Evolutionary conservation across 2,888 invertebrate genomes (phyloP).

Genomic region (Diarsia mendica): DNA sequence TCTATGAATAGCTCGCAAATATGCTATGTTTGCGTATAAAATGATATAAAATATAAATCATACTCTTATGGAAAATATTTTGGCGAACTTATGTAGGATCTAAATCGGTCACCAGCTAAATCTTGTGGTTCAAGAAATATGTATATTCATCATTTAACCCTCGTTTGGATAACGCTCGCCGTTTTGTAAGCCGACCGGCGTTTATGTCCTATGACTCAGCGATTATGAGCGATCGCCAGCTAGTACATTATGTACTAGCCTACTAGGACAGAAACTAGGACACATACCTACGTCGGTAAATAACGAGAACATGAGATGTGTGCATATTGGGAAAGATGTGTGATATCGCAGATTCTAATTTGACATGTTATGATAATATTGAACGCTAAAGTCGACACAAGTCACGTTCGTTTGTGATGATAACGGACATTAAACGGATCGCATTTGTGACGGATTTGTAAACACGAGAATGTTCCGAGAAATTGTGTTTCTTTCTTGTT

Average conservation of each 20-base stretch:
- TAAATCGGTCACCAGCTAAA: conserved; percentile 30
- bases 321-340: conserved; percentile 16
- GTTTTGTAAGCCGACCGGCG: conserved; percentile 7
- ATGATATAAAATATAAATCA: conserved; percentile 16
- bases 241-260: conserved; percentile 5
- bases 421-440: conserved; percentile 8
- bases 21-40: neutral
- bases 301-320: conserved; percentile 20
- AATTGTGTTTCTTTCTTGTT: neutral
- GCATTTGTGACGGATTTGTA: conserved; percentile 3
- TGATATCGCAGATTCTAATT: conserved; percentile 27
- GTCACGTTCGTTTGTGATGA: conserved; percentile 32
- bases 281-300: conserved; percentile 26
- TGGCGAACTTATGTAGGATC: conserved; percentile 13
- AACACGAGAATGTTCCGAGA: conserved; percentile 3
- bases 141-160: conserved; percentile 34
- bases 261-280: conserved; percentile 32
- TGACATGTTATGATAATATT: conserved; percentile 22
- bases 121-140: conserved; percentile 28
- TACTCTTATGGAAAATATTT: conserved; percentile 22
- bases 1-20: neutral
- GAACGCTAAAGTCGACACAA: conserved; percentile 4
- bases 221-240: conserved; percentile 19
- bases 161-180: conserved; percentile 39
- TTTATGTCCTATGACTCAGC: conserved; percentile 48